Base-by-base conservation (phyloP, 1,140 invertebrate species). In the Whitmania pigra region DNA sequence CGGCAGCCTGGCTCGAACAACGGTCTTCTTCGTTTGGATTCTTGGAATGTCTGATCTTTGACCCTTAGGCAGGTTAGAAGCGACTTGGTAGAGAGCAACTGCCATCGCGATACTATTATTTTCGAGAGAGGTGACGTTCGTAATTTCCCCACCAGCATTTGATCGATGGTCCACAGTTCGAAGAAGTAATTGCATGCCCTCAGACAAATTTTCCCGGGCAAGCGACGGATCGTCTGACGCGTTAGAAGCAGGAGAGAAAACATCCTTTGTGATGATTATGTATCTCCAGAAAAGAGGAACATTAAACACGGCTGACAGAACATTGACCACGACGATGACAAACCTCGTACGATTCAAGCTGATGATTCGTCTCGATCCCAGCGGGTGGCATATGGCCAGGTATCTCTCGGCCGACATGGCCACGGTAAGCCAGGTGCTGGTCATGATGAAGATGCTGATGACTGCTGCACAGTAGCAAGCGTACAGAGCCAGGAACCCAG, bases 401-500 rank as follows among this genome's bases (percentile, higher is more conserved):
- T 79, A 82, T 20, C 80, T 55, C 72, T 81, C 80, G 25, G 78
- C 77, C 40, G 80, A 79, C 80, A 82, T 80, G 29, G 78, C 78
- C 20, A 82, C 80, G 0, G 80, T 82, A 43, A 82, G 72, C 79
- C 79, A 79, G 0, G 80, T 82, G 72, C 78, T 80, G 18, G 77
- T 77, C 75, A 82, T 78, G 67, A 82, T 82, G 71, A 81, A 80
- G 1, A 80, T 76, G 73, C 80, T 81, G 73, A 81, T 80, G 27
- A 81, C 73, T 5, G 77, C 79, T 9, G 77, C 71, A 53, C 76
- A 75, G 74, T 80, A 80, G 53, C 78, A 75, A 22, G 75, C 72
- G 74, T 82, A 82, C 70, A 77, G 76, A 13, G 79, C 69, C 53
- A 79, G 70, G 60, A 80, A 76, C 17, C 76, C 77, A 29, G 75